Conservation (phyloP, 2,888 invertebrate species). For the Volucella inflata region DNA sequence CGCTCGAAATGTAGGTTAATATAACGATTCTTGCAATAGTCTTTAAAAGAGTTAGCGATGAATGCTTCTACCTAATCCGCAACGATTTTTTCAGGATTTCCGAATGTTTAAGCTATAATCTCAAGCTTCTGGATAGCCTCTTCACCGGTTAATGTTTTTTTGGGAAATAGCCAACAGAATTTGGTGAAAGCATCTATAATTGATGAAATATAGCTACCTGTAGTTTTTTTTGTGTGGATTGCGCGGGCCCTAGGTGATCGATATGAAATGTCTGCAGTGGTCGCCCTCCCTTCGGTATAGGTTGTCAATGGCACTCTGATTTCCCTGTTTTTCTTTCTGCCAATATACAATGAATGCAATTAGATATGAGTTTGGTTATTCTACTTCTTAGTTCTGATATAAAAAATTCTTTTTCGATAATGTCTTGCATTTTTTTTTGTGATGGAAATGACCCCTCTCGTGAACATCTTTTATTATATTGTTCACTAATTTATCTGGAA, state of each 20-base stretch:
- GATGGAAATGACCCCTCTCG: too few species aligned
- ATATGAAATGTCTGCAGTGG: conserved; percentile 3
- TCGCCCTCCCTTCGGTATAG: conserved; percentile 3
- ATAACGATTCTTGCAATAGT: conserved; percentile 6
- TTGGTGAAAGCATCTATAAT: not conserved
- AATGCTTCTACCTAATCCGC: not conserved
- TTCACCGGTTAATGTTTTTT: conserved; percentile 5
- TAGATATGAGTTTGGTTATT: too few species aligned
- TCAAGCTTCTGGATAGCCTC: not conserved
- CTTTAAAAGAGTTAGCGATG: conserved; percentile 2
- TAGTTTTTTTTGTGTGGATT: too few species aligned
- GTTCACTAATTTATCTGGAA: too few species aligned
- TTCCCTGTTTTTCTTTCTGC: not conserved
- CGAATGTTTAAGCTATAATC: too few species aligned
- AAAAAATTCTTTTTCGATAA: too few species aligned
- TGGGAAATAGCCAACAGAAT: conserved; percentile 10
- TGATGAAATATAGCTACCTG: too few species aligned
- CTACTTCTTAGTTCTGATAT: too few species aligned
- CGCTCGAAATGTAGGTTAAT: not conserved
- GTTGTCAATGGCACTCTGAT: conserved; percentile 6
- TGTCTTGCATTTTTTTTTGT: too few species aligned
- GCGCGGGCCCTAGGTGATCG: not conserved
- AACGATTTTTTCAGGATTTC: too few species aligned
- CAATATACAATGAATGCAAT: too few species aligned
- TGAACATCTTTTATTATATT: too few species aligned